Conservation (phyloP, 2,888 invertebrate genomes). For the Maniola hyperantus region DNA sequence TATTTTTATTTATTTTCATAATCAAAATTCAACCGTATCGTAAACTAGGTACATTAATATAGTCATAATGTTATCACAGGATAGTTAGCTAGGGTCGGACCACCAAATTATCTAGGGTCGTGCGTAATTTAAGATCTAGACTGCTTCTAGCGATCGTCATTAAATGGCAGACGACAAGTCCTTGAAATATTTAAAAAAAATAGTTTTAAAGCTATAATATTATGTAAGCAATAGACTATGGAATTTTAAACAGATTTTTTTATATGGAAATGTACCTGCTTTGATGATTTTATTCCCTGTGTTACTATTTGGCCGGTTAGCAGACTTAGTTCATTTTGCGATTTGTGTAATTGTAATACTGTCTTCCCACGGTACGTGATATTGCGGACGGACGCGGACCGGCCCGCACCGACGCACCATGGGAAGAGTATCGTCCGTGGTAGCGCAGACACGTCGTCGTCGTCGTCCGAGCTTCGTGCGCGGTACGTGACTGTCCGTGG, state of each 20-base stretch:
- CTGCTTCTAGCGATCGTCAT: conserved; percentile 30
- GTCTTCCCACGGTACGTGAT: too few species aligned
- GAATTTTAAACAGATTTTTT: conserved; percentile 23
- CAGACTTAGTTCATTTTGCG: not conserved
- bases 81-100: conserved; percentile 33
- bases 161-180: conserved; percentile 6
- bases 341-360: not conserved
- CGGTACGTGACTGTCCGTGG: too few species aligned
- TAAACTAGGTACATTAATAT: conserved; percentile 26
- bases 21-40: conserved; percentile 4
- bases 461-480: too few species aligned
- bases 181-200: conserved; percentile 1
- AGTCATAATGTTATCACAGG: conserved; percentile 27
- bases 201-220: conserved; percentile 8
- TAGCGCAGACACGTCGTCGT: too few species aligned
- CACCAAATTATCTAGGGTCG: conserved; percentile 32
- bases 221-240: not conserved
- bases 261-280: conserved; percentile 26
- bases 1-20: not conserved
- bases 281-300: not conserved
- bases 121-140: conserved; percentile 27
- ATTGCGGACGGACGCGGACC: too few species aligned
- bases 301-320: not conserved
- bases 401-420: too few species aligned
- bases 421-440: too few species aligned